Evolutionary conservation across 2,797 vertebrate genomes (phyloP).

Genomic region (Lophius americanus): DNA sequence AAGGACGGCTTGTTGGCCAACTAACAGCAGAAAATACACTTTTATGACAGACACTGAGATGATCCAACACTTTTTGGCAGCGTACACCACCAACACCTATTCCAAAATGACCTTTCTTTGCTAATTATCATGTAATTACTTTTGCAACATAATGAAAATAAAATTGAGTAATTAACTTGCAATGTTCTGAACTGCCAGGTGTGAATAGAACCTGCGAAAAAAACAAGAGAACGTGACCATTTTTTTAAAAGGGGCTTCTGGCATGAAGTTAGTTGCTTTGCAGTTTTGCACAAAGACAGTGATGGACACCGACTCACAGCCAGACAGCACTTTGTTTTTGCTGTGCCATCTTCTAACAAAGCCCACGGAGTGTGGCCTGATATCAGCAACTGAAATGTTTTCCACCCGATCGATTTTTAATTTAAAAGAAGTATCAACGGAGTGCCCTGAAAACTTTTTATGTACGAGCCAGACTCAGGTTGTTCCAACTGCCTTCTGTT

Average conservation of each 20-base stretch:
- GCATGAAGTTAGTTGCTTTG: slow-evolving; percentile 24
- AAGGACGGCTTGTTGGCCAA: slow-evolving; percentile 38
- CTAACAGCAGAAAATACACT: slow-evolving; percentile 22
- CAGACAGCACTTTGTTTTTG: slow-evolving; percentile 15
- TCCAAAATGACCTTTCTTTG: slow-evolving; percentile 59
- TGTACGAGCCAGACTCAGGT: slow-evolving; percentile 8
- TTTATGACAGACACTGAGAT: slow-evolving; percentile 56
- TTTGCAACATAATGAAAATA: slow-evolving; percentile 59
- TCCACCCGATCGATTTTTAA: slow-evolving; percentile 31
- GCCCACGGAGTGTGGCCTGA: slow-evolving; percentile 1
- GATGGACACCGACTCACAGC: slow-evolving; percentile 15
- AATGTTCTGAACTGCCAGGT: slow-evolving; percentile 65
- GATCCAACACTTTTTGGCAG: slow-evolving; percentile 48
- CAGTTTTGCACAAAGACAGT: slow-evolving; percentile 21
- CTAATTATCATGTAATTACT: slow-evolving; percentile 68
- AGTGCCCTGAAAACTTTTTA: neutral
- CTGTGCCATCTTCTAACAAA: slow-evolving; percentile 19
- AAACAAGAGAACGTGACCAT: slow-evolving; percentile 34
- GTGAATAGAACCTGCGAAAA: slow-evolving; percentile 57
- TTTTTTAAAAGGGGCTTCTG: slow-evolving; percentile 15
- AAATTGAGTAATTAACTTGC: slow-evolving; percentile 61
- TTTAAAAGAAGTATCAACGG: slow-evolving; percentile 18
- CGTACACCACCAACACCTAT: slow-evolving; percentile 20
- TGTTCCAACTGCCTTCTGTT: slow-evolving; percentile 8
- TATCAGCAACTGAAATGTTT: slow-evolving; percentile 12